Evolutionary conservation across 1,140 invertebrate genomes (phyloP).

Genomic region (Pantala flavescens): DNA sequence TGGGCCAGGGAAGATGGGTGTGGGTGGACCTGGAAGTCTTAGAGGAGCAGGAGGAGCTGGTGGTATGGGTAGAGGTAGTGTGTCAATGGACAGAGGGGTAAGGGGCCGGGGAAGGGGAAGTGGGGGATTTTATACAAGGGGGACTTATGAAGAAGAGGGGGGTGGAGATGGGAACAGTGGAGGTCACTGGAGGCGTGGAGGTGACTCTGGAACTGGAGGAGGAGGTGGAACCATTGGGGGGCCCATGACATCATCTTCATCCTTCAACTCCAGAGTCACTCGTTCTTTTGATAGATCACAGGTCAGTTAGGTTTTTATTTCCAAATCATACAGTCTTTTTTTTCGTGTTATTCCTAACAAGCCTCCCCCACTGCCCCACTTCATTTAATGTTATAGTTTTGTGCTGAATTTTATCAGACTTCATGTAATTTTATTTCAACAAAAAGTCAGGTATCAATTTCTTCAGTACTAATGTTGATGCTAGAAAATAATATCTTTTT

Average conservation of each 20-base stretch:
- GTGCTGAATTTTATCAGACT: too few relatives aligned
- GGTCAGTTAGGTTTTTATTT: slow-evolving; percentile 22
- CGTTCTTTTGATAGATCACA: slow-evolving; percentile 33
- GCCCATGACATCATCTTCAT: slow-evolving; percentile 17
- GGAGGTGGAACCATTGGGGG: slow-evolving; percentile 32
- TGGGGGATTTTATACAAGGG: slow-evolving; percentile 40
- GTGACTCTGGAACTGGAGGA: slow-evolving; percentile 29
- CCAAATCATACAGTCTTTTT: too few relatives aligned
- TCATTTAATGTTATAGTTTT: too few relatives aligned
- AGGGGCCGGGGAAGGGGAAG: slow-evolving; percentile 34
- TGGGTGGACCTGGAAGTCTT: slow-evolving; percentile 24
- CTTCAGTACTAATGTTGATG: too few relatives aligned
- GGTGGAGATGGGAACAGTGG: slow-evolving; percentile 41
- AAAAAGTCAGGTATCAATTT: too few relatives aligned
- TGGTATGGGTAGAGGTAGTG: neutral
- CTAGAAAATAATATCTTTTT: too few relatives aligned
- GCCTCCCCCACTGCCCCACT: too few relatives aligned
- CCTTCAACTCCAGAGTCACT: slow-evolving; percentile 16
- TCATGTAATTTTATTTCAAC: too few relatives aligned
- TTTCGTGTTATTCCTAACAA: too few relatives aligned
- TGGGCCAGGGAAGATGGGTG: slow-evolving; percentile 28
- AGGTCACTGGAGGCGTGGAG: slow-evolving; percentile 38
- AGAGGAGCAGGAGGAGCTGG: slow-evolving; percentile 18
- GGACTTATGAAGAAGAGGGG: slow-evolving; percentile 42
- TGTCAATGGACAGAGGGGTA: neutral